These are phyloP conservation scores for Camelus dromedarius DNA, from an alignment of 2,113 vertebrate genomes.

Conservation along the genomic window DNA sequence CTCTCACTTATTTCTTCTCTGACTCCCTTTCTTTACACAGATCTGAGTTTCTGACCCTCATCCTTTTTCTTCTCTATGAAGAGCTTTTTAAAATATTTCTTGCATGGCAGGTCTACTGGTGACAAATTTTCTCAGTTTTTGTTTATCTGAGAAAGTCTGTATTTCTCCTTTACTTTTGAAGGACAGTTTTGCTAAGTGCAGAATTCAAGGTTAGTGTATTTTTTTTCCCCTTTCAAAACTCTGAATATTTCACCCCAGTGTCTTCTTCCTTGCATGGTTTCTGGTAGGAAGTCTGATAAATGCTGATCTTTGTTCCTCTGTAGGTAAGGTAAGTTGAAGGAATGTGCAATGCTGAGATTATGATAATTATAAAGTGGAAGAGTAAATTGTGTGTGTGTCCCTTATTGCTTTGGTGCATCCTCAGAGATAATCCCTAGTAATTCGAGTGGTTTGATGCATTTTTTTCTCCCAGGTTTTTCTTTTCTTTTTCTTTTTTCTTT, in stretches of 20 bases:
- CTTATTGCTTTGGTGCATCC: not conserved
- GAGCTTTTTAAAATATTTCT: not conserved
- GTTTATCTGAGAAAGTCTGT: not conserved
- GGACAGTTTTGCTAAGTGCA: not conserved
- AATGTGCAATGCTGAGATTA: not conserved
- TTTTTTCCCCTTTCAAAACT: not conserved
- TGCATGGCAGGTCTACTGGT: not conserved
- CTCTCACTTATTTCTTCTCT: not conserved
- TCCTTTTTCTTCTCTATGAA: not conserved
- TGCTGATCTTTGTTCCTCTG: not conserved
- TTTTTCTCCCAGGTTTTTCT: not conserved
- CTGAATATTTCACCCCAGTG: not conserved
- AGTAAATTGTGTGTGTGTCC: not conserved
- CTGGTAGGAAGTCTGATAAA: not conserved
- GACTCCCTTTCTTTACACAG: not conserved
- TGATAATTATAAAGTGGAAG: not conserved
- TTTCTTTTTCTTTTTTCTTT: fast-evolving
- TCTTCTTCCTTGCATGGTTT: not conserved
- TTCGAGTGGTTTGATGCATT: not conserved
- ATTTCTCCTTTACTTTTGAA: not conserved
- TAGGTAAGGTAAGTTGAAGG: not conserved
- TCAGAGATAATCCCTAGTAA: not conserved
- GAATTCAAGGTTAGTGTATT: not conserved
- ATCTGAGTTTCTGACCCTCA: not conserved
- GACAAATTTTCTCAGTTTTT: not conserved